Conservation (phyloP, 2,113 vertebrate species). For the Lethenteron camtschaticum region DNA sequence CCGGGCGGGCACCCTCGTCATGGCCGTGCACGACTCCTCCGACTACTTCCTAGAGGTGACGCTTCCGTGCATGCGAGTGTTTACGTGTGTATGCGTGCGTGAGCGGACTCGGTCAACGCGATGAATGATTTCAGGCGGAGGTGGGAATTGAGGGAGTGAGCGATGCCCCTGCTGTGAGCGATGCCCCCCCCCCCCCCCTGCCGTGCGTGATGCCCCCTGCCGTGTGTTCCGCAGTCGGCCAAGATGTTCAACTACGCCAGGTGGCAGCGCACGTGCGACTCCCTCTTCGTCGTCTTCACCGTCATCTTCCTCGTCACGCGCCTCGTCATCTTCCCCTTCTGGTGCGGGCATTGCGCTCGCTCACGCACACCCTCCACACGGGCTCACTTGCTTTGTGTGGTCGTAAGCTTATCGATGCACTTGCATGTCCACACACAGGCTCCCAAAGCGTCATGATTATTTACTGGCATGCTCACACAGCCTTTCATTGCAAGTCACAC, state of each 20-base stretch:
- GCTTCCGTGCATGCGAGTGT: background rate
- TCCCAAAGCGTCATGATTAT: background rate
- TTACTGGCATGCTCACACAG: background rate
- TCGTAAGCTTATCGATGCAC: background rate
- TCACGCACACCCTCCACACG: background rate
- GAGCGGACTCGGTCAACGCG: background rate
- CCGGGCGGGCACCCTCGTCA: conserved; percentile 65
- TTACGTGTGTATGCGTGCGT: background rate
- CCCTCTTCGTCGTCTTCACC: conserved; percentile 72
- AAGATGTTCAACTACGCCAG: conserved; percentile 96
- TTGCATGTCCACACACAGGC: background rate
- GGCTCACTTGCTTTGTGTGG: background rate
- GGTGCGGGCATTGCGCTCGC: conserved; percentile 30
- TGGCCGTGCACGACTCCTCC: conserved; percentile 66
- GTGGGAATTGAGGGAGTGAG: conserved; percentile 13
- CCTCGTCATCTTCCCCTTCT: conserved; percentile 67
- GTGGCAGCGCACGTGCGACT: conserved; percentile 72
- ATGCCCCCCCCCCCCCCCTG: conserved; percentile 13
- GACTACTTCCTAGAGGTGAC: conserved; percentile 75
- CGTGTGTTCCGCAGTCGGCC: conserved; percentile 35
- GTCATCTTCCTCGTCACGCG: conserved; percentile 59
- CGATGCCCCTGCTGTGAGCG: conserved; percentile 12
- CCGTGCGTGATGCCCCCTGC: no score
- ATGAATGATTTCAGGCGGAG: background rate
- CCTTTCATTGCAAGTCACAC: background rate